Conservation (phyloP, 2,888 invertebrate species). For the Papilio demoleus region DNA sequence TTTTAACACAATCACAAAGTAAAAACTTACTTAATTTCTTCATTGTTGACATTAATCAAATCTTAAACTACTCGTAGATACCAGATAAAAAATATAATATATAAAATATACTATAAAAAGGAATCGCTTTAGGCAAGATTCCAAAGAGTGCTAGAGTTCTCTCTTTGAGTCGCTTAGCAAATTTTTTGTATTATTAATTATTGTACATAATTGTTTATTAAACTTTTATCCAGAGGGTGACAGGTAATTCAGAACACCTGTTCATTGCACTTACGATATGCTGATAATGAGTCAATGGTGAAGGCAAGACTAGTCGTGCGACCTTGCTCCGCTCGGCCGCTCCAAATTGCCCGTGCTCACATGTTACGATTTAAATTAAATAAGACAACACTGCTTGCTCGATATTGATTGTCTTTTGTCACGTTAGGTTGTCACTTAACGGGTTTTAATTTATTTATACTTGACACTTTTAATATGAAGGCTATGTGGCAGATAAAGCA, state of each 20-base stretch:
- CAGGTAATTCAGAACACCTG: conserved; percentile 23
- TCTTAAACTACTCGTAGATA: too few species aligned
- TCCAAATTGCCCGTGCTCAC: conserved; percentile 35
- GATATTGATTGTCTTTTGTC: conserved; percentile 16
- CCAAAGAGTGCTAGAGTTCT: too few species aligned
- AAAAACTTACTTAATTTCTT: too few species aligned
- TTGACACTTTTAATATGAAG: conserved; percentile 12
- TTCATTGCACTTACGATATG: conserved; percentile 5
- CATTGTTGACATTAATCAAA: too few species aligned
- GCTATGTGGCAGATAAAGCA: background rate
- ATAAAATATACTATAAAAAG: too few species aligned
- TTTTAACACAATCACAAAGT: too few species aligned
- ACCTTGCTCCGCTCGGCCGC: conserved; percentile 36
- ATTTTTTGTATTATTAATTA: too few species aligned
- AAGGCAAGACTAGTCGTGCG: conserved; percentile 29
- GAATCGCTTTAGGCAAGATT: too few species aligned
- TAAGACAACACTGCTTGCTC: background rate
- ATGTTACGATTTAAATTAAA: conserved; percentile 17
- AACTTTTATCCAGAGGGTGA: background rate
- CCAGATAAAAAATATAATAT: too few species aligned
- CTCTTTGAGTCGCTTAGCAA: too few species aligned
- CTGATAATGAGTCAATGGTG: conserved; percentile 35
- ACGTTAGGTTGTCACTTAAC: conserved; percentile 21
- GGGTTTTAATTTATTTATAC: conserved; percentile 3
- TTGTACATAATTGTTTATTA: too few species aligned